Base-by-base conservation (phyloP, 2,888 invertebrate genomes). In the Eilema caniola region DNA sequence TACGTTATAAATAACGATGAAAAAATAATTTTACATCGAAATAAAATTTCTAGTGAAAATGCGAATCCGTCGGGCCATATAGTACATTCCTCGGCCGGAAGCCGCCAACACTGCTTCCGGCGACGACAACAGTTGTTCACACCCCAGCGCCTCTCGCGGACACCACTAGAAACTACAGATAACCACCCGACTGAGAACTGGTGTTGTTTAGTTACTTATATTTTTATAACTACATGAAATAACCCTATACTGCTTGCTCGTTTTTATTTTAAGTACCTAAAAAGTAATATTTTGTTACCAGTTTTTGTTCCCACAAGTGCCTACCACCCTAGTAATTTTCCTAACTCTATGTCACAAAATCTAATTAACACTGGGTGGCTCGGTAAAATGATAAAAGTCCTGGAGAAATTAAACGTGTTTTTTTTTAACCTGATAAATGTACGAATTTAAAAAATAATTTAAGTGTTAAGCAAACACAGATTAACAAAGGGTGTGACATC, bases 101-200 rank as follows among this genome's bases (percentile, higher is more conserved):
- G 90, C 87, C 88, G 92, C 88, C 92, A 90, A 91, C 90, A 90
- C 90, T 88, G 90, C 90, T 92, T 95, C 95, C 95, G 93, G 90
- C 83, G 87, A 84, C 86, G 85, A 87, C 92, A 90, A 90, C 92
- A 89, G 93, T 91, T 92, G 93, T 92, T 93, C 92, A 92, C 94
- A 89, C 92, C 88, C 90, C 88, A 92, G 91, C 93, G 93, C 93
- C 93, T 92, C 92, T 89, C 73, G 90, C 89, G 94, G 93, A 90
- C 93, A 88, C 86, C 83, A 82, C 81, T 81, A 81, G 86, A 84
- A 89, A 91, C 90, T 89, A 88, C 85, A 84, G 76, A 80, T 80
- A 82, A 78, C 73, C 53, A 75, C 73, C 70, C 71, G 24, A 79
- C 72, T 73, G 61, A 70, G 14, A 20, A 47, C 65, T 73, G 70